Evolutionary conservation across 2,888 invertebrate species (phyloP).

Genomic region (Ectropis crepuscularia): DNA sequence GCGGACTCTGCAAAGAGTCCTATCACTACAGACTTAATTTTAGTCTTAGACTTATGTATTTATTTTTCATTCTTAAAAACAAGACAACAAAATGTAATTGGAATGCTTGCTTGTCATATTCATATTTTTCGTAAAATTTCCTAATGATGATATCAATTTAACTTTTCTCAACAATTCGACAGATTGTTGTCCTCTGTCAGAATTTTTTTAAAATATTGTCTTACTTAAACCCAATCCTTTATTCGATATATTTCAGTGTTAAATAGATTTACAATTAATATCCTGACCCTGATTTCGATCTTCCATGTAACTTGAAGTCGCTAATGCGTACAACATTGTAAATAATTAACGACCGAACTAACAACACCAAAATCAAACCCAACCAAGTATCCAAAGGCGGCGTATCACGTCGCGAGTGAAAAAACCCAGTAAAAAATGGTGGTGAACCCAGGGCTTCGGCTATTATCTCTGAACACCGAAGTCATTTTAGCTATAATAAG

Average conservation of each 20-base stretch:
- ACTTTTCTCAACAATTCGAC: too few relatives aligned
- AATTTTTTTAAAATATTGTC: too few relatives aligned
- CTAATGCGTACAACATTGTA: conserved; percentile 37
- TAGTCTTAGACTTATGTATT: too few relatives aligned
- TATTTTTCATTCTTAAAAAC: too few relatives aligned
- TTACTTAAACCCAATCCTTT: neutral
- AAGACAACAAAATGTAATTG: too few relatives aligned
- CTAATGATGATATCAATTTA: too few relatives aligned
- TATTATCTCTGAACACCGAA: conserved; percentile 84
- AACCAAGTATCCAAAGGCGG: conserved; percentile 75
- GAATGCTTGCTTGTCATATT: too few relatives aligned
- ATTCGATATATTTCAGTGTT: too few relatives aligned
- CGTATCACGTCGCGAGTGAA: conserved; percentile 64
- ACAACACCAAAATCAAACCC: conserved; percentile 67
- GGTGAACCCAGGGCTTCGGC: conserved; percentile 69
- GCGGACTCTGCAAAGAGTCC: too few relatives aligned
- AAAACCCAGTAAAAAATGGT: conserved; percentile 74
- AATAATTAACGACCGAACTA: conserved; percentile 39
- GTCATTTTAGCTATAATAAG: conserved; percentile 85
- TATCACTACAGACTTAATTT: too few relatives aligned
- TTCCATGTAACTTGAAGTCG: neutral
- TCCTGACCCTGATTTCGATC: conserved; percentile 8
- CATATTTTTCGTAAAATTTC: too few relatives aligned
- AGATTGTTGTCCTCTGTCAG: too few relatives aligned
- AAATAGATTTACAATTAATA: neutral